A percentile compares a stretch with the other conserved stretches of the same genome.
Evolutionary conservation across 2,113 vertebrate species (phyloP).

Genomic region (Hymenochirus boettgeri): DNA sequence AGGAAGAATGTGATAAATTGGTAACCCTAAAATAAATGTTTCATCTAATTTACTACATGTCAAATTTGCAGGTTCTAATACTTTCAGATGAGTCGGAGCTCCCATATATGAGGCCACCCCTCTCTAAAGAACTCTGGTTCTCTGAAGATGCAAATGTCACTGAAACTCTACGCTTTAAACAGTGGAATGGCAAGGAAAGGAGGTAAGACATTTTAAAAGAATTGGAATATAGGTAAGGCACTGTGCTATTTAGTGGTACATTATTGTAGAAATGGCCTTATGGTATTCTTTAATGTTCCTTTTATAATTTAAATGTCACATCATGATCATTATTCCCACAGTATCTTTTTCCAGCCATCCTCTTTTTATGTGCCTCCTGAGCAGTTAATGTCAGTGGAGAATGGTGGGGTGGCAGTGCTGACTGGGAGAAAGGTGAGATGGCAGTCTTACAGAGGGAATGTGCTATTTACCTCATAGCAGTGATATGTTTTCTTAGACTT

Average conservation of each 20-base stretch:
- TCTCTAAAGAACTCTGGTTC: conserved; percentile 98
- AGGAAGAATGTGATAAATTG: too few species aligned
- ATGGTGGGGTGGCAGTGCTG: conserved; percentile 90
- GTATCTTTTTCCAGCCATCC: conserved; percentile 92
- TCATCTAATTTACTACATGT: too few species aligned
- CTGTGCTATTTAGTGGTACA: too few species aligned
- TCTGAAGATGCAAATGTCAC: conserved; percentile 83
- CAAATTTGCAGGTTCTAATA: conserved; percentile 85
- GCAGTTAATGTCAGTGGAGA: conserved; percentile 74
- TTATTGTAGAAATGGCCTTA: too few species aligned
- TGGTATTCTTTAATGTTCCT: too few species aligned
- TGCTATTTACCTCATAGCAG: neutral
- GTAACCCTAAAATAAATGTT: too few species aligned
- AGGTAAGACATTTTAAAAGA: conserved; percentile 62
- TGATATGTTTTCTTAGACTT: conserved; percentile 8
- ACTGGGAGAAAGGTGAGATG: conserved; percentile 76
- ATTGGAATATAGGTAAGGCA: conserved; percentile 1
- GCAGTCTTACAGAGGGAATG: neutral
- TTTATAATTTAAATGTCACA: too few species aligned
- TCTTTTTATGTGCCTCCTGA: conserved; percentile 85
- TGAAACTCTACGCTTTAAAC: conserved; percentile 85
- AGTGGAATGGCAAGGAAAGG: conserved; percentile 98
- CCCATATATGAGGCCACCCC: conserved; percentile 95
- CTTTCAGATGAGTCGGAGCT: conserved; percentile 86
- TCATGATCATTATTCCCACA: conserved; percentile 52